Percentiles rank a stretch among this genome's conserved stretches.
phyloP scores from a whole-genome alignment of 2,797 vertebrate species.

The Coregonus sp. region DNA sequence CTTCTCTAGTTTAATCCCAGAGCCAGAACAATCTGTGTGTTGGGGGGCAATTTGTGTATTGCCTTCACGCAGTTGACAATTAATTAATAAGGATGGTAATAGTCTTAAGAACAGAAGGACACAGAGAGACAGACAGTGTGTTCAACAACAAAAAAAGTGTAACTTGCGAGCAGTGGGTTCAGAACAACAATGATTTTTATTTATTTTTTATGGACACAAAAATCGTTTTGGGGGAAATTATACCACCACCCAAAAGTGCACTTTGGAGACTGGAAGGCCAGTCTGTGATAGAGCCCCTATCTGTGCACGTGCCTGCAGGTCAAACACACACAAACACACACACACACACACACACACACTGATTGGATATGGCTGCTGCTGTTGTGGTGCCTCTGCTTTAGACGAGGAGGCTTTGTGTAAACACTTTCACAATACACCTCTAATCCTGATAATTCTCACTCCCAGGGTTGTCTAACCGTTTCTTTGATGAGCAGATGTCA shows the following conservation, averaged over 20 bases:
- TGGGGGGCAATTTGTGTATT: constrained; percentile 36
- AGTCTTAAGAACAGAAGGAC: constrained; percentile 17
- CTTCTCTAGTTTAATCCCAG: background rate
- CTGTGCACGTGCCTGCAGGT: background rate
- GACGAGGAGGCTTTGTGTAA: no score
- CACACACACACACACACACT: no score
- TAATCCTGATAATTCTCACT: no score
- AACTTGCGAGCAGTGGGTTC: no score
- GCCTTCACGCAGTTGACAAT: constrained; percentile 37
- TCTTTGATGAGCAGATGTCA: constrained; percentile 39
- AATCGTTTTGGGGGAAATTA: no score
- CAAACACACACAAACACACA: no score
- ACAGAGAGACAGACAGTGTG: background rate
- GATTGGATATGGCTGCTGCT: no score
- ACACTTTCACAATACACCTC: no score
- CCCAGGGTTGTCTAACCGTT: constrained; percentile 7
- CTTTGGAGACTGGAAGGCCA: background rate
- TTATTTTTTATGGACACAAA: no score
- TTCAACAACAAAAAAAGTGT: no score
- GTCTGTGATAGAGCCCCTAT: background rate
- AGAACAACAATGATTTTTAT: no score
- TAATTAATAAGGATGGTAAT: constrained; percentile 37
- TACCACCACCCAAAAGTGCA: background rate
- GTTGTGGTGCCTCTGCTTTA: no score
- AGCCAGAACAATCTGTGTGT: background rate